Conservation (phyloP, 1,140 invertebrate species). For the Physella acuta region DNA sequence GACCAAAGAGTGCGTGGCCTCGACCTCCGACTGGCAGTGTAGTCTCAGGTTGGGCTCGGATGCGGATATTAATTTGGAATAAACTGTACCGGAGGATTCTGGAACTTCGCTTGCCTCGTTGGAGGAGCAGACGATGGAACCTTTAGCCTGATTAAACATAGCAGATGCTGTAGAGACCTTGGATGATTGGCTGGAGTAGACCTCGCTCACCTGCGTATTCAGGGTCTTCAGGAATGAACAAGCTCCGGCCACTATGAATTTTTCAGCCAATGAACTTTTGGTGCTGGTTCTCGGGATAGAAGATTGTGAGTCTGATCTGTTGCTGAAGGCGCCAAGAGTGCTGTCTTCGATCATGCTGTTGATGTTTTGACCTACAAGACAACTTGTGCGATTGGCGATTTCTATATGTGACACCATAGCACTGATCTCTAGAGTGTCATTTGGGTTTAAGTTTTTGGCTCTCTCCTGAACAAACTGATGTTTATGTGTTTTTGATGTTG, state of each 20-base stretch:
- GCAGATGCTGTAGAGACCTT: constrained; percentile 12
- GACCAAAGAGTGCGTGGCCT: constrained; percentile 25
- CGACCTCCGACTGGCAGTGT: constrained; percentile 15
- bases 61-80: not conserved
- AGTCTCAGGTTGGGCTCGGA: not conserved
- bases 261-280: too few relatives aligned
- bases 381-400: not conserved
- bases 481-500: constrained; percentile 8
- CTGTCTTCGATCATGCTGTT: not conserved
- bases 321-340: too few relatives aligned
- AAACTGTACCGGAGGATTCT: not conserved
- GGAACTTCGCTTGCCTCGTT: not conserved
- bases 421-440: constrained; percentile 27
- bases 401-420: constrained; percentile 25
- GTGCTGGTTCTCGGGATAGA: too few relatives aligned
- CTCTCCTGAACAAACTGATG: not conserved
- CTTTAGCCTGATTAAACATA: constrained; percentile 6
- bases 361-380: not conserved
- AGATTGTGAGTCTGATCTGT: too few relatives aligned
- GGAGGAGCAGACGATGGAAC: constrained; percentile 1
- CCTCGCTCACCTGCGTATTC: constrained; percentile 3
- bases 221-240: not conserved
- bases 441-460: too few relatives aligned
- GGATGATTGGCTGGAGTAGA: not conserved
- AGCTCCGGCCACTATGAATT: not conserved